Evolutionary conservation across 2,888 invertebrate species (phyloP), one percentile per base, ranked within the genome.

Genomic region (Lasioglossum lativentre): DNA sequence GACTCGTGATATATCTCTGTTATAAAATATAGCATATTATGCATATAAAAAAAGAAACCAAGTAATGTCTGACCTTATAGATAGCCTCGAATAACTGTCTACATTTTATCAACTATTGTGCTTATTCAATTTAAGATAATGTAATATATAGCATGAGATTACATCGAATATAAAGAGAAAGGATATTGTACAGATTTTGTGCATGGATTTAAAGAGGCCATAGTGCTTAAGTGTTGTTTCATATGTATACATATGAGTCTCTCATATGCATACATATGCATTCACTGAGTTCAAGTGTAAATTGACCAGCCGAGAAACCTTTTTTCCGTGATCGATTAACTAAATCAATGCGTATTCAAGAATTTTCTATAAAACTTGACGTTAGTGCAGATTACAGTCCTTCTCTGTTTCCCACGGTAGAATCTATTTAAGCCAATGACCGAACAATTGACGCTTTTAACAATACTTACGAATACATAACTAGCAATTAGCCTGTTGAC

Each of bases 131-230:
- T 85, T 82, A 86, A 88, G 84, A 89, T 87, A 85, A 84, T 90
- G 90, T 90, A 88, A 85, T 80, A 83, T 75, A 80, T 86, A 88
- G 90, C 90, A 90, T 89, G 88, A 86, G 56, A 88, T 88, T 85
- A 87, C 86, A 89, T 88, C 83, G 89, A 88, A 75, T 78, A 87
- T 80, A 89, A 70, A 81, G 78, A 78, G 34, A 77, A 52, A 78
- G 70, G 66, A 87, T 66, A 86, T 85, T 90, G 90, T 90, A 89
- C 86, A 87, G 83, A 89, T 85, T 88, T 70, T 89, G 80, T 90
- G 90, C 90, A 90, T 90, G 90, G 86, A 89, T 89, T 90, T 90
- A 78, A 84, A 86, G 85, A 86, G 90, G 87, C 88, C 87, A 83
- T 90, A 89, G 90, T 86, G 89, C 87, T 90, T 86, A 90, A 90